These are phyloP conservation scores for Neomonachus schauinslandi DNA, from an alignment of 2,113 vertebrate species.

Conservation along the genomic window DNA sequence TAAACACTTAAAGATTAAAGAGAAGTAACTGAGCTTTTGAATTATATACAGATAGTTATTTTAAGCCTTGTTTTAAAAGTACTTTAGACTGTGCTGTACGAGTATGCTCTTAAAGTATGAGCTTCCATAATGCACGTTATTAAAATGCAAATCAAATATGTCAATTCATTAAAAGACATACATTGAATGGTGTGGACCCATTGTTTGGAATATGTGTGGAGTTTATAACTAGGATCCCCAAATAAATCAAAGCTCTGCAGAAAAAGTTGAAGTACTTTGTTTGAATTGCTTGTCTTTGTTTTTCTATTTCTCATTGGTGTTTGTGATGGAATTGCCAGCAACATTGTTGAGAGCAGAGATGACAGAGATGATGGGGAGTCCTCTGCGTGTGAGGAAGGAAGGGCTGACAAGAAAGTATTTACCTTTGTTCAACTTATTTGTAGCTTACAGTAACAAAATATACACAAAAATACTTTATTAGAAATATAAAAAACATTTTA, in stretches of 20 bases:
- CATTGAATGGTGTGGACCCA: background rate
- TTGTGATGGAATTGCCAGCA: background rate
- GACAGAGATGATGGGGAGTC: background rate
- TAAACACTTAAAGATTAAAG: conserved; percentile 7
- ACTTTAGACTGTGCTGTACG: background rate
- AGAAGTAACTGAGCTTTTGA: conserved; percentile 1
- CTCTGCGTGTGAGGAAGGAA: background rate
- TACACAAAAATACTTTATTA: background rate
- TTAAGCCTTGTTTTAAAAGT: conserved; percentile 21
- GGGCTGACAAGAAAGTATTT: background rate
- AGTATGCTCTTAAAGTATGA: background rate
- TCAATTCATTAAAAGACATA: background rate
- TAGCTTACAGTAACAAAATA: conserved; percentile 6
- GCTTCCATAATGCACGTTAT: background rate
- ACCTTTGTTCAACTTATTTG: background rate
- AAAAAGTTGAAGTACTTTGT: background rate
- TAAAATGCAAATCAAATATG: background rate
- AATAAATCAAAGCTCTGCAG: background rate
- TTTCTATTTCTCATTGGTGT: background rate
- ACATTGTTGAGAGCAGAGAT: background rate
- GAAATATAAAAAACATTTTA: background rate
- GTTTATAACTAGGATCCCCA: background rate
- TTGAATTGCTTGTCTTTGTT: background rate
- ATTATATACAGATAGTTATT: background rate
- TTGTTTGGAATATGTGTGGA: background rate